Percentiles rank a stretch among this genome's conserved stretches.
These are phyloP conservation scores for Eremobia ochroleuca DNA, from an alignment of 2,888 invertebrate species.

Conservation along the genomic window DNA sequence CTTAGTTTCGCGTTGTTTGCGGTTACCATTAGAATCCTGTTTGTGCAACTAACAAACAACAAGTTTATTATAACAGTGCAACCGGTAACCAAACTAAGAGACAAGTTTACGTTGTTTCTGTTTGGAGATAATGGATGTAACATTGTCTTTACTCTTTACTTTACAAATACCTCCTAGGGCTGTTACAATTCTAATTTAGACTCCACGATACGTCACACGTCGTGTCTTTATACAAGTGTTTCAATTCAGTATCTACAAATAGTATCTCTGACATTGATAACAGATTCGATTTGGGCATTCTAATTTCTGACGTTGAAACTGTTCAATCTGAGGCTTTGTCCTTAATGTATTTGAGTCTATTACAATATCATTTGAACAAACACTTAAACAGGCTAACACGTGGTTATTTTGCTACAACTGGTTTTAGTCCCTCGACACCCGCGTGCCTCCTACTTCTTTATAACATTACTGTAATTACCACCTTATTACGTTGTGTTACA, in stretches of 20 bases:
- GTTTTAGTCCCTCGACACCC: constrained; percentile 64
- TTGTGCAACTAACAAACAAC: constrained; percentile 60
- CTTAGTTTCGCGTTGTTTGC: constrained; percentile 73
- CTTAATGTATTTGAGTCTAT: constrained; percentile 24
- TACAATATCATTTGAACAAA: constrained; percentile 36
- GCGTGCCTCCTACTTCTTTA: constrained; percentile 31
- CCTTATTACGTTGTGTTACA: constrained; percentile 63
- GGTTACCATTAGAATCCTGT: constrained; percentile 61
- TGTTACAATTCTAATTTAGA: neutral
- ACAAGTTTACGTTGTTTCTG: constrained; percentile 21
- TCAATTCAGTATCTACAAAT: neutral
- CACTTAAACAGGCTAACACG: constrained; percentile 68
- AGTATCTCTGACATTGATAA: neutral
- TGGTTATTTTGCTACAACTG: constrained; percentile 66
- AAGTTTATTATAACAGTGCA: constrained; percentile 61
- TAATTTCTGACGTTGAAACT: neutral
- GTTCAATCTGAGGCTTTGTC: neutral
- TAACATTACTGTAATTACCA: constrained; percentile 60
- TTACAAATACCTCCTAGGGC: neutral
- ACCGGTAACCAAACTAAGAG: constrained; percentile 41
- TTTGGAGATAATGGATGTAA: constrained; percentile 19
- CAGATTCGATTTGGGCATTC: neutral
- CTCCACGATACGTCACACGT: neutral
- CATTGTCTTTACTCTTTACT: constrained; percentile 4
- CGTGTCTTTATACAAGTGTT: constrained; percentile 3